Percentiles rank a stretch among this genome's conserved stretches.
Evolutionary conservation across 2,888 invertebrate genomes (phyloP).

Genomic region (Nesidiocoris tenuis): DNA sequence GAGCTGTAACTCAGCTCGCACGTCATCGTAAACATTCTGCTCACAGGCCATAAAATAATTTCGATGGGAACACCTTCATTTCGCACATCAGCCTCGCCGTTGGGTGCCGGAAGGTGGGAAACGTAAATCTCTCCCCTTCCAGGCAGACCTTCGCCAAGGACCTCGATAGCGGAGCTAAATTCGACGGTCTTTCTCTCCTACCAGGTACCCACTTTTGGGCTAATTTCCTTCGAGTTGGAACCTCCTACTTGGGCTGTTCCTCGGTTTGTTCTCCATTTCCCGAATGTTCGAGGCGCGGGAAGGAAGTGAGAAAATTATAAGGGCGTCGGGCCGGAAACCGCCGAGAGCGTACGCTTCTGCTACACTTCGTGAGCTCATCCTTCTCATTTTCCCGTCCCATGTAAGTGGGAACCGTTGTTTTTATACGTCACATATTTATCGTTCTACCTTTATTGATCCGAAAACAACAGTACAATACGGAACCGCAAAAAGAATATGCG

Average conservation of each 20-base stretch:
- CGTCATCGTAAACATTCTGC: not conserved
- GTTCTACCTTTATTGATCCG: not conserved
- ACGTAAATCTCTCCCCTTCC: slow-evolving; percentile 14
- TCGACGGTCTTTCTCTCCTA: slow-evolving; percentile 12
- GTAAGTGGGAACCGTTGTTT: too few species aligned
- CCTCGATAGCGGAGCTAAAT: not conserved
- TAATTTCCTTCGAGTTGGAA: slow-evolving; percentile 22
- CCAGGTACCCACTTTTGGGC: slow-evolving; percentile 12
- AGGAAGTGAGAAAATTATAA: slow-evolving; percentile 38
- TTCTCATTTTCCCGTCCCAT: slow-evolving; percentile 7
- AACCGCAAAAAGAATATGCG: not conserved
- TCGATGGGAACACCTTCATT: slow-evolving; percentile 20
- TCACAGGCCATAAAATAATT: slow-evolving; percentile 33
- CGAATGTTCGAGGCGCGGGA: slow-evolving; percentile 1
- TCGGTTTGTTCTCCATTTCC: slow-evolving; percentile 30
- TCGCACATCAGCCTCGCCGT: slow-evolving; percentile 10
- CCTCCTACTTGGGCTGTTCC: slow-evolving; percentile 16
- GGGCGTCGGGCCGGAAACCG: slow-evolving; percentile 29
- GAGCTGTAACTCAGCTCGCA: not conserved
- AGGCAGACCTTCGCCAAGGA: not conserved
- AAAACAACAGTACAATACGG: not conserved
- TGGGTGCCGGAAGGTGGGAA: not conserved
- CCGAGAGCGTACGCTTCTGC: not conserved
- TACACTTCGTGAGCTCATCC: not conserved
- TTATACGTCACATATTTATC: too few species aligned